Evolutionary conservation across 2,888 invertebrate genomes (phyloP).

Genomic region (Petrolisthes cinctipes): DNA sequence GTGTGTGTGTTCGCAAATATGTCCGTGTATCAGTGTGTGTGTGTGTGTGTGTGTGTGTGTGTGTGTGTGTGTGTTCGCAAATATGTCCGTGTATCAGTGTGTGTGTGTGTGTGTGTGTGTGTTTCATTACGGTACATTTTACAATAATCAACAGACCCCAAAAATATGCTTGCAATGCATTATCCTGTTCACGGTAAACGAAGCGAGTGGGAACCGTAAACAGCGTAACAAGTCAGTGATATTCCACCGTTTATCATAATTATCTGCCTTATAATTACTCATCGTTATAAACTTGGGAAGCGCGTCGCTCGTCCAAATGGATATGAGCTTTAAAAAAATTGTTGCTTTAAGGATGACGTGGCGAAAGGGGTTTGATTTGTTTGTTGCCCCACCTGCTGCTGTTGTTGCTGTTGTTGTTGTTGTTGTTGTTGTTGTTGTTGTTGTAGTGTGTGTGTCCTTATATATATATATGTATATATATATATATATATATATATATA

Average conservation of each 20-base stretch:
- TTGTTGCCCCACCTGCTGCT: too few species aligned
- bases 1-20: too few species aligned
- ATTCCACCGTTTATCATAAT: conserved; percentile 1
- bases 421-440: not conserved
- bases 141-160: not conserved
- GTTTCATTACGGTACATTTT: too few species aligned
- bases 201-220: not conserved
- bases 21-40: too few species aligned
- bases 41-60: too few species aligned
- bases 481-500: conserved; percentile 22
- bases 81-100: too few species aligned
- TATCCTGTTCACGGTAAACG: not conserved
- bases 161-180: not conserved
- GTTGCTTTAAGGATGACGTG: too few species aligned
- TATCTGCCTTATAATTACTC: not conserved
- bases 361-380: too few species aligned
- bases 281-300: not conserved
- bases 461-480: conserved; percentile 4
- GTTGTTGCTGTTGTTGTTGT: too few species aligned
- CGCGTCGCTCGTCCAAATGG: not conserved
- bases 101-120: too few species aligned
- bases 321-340: not conserved
- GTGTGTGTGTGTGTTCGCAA: too few species aligned
- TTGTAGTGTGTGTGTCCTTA: not conserved
- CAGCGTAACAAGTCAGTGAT: not conserved